phyloP scores from a whole-genome alignment of 2,797 vertebrate genomes.

The Gymnoscopelus microlampas region DNA sequence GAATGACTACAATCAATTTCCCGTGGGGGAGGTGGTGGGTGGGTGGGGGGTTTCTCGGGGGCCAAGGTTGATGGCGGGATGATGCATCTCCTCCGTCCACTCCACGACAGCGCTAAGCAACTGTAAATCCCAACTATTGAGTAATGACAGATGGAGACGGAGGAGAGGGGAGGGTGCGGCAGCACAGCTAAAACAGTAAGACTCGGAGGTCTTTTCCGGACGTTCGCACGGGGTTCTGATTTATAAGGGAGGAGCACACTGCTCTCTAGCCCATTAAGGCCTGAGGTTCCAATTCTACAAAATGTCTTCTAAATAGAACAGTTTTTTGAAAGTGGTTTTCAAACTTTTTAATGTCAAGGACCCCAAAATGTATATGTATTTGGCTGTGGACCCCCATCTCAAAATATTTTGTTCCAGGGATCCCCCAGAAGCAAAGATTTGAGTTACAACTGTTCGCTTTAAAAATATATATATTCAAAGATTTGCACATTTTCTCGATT shows the following conservation, averaged over 20 bases:
- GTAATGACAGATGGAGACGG: conserved; percentile 11
- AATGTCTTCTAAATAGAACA: too few relatives aligned
- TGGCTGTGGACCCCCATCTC: too few relatives aligned
- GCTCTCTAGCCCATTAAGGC: background rate
- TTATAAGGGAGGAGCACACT: conserved; percentile 4
- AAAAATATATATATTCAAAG: too few relatives aligned
- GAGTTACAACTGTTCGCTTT: too few relatives aligned
- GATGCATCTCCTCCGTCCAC: conserved; percentile 22
- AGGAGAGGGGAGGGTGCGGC: conserved; percentile 13
- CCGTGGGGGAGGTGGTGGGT: background rate
- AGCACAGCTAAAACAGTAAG: conserved; percentile 40
- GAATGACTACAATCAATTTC: conserved; percentile 47
- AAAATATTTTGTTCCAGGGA: too few relatives aligned
- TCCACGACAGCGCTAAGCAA: conserved; percentile 35
- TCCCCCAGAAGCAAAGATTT: too few relatives aligned
- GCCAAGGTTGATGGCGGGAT: conserved; percentile 38
- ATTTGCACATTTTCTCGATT: too few relatives aligned
- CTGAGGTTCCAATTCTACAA: too few relatives aligned
- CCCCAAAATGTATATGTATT: too few relatives aligned
- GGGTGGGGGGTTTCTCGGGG: conserved; percentile 6
- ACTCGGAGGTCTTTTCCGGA: conserved; percentile 41
- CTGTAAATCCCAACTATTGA: conserved; percentile 44
- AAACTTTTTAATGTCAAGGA: too few relatives aligned
- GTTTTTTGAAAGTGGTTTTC: too few relatives aligned
- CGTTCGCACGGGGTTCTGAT: conserved; percentile 61